phyloP scores from a whole-genome alignment of 2,113 vertebrate species.

The Bubo scandiacus region DNA sequence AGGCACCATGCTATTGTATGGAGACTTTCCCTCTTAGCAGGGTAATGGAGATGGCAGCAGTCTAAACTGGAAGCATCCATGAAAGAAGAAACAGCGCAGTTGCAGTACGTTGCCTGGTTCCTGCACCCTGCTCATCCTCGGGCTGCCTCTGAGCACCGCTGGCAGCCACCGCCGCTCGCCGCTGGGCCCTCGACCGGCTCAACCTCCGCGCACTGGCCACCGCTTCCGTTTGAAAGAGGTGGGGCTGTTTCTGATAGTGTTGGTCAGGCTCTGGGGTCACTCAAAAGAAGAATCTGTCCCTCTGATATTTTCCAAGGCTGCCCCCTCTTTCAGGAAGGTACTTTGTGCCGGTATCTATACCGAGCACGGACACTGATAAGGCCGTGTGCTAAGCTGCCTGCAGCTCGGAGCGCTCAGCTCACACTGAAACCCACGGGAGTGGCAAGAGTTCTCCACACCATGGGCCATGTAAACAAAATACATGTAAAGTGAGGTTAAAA shows the following conservation, averaged over 20 bases:
- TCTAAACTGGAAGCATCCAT: background rate
- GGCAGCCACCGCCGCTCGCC: background rate
- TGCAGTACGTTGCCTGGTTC: background rate
- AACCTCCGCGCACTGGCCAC: background rate
- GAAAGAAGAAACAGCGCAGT: background rate
- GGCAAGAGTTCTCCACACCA: background rate
- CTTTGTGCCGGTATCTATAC: background rate
- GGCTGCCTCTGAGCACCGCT: background rate
- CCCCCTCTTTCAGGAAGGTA: background rate
- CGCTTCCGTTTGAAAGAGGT: background rate
- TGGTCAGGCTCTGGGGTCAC: background rate
- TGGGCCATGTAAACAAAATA: background rate
- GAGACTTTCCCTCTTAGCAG: background rate
- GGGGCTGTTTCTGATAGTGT: background rate
- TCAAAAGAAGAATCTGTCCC: background rate
- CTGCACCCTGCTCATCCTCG: accelerated
- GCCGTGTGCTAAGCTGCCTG: accelerated
- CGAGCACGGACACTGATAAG: accelerated
- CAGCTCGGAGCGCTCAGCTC: background rate
- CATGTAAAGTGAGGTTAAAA: background rate
- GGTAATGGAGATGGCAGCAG: background rate
- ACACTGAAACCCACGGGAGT: background rate
- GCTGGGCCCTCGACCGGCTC: accelerated
- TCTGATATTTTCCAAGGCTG: background rate
- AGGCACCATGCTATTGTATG: background rate